Base-by-base conservation (phyloP, 2,797 vertebrate genomes). In the Cuculus canorus region DNA sequence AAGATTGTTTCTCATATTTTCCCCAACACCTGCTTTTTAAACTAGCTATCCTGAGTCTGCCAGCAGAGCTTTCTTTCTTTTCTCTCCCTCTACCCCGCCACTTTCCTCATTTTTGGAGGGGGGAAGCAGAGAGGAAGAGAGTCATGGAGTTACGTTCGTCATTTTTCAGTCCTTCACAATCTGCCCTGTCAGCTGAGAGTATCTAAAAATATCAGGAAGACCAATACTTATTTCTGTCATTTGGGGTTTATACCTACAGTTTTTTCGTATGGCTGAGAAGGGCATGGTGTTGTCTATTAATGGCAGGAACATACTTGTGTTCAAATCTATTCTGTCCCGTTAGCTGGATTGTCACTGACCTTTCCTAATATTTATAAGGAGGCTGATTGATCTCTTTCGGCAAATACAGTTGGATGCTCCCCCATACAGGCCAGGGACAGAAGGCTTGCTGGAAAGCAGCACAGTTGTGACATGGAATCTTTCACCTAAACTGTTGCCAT, bases 121-220 rank as follows among this genome's bases (percentile, higher is more conserved):
- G n/a, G 22, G 3, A 77, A 24, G 48, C 37, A 86, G 27, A 30
- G n/a, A 91, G 69, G 85, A 95, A 93, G 73, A 69, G 39, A 90
- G 93, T 88, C 96, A 93, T 28, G 80, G 70, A 95, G 90, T 95
- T 95, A 91, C 19, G 83, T 95, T 95, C 64, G 32, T 96, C 94
- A 95, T 96, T 97, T 97, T 87, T 86, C 82, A 80, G 65, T 95
- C 93, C 77, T 92, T 94, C 70, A 93, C 91, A 96, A 96, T 95
- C 95, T 97, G 93, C 93, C 82, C 93, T 71, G 94, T 93, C 93
- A 95, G 59, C 95, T 95, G 88, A 96, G 92, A 96, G 64, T 66
- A 56, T 81, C 92, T 95, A 94, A 97, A 98, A 97, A 96, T 97
- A 96, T 33, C 89, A 95, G 63, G 68, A 95, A 95, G 96, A 95